A percentile compares a stretch with the other conserved stretches of the same genome.
Conservation (phyloP, 2,797 vertebrate genomes). For the Myotis planiceps region DNA sequence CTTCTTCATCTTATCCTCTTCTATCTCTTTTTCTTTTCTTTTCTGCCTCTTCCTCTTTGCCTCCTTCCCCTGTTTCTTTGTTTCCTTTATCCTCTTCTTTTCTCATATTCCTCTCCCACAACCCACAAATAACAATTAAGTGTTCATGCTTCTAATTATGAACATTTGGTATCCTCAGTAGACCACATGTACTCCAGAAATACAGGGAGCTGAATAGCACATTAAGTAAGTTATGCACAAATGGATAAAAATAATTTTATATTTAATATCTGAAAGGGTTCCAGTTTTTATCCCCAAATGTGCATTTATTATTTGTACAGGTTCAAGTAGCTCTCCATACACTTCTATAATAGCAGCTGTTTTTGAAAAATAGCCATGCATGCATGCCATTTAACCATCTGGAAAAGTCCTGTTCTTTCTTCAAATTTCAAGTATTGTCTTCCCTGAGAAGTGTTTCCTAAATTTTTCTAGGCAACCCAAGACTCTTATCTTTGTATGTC, state of each 20-base stretch:
- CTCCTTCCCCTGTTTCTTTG: neutral
- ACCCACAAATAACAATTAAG: neutral
- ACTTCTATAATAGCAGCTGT: neutral
- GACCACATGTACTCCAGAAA: neutral
- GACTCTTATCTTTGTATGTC: neutral
- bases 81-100: neutral
- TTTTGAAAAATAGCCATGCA: neutral
- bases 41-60: neutral
- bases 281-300: neutral
- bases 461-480: neutral
- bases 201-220: neutral
- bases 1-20: neutral
- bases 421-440: slow-evolving; percentile 43
- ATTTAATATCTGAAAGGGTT: neutral
- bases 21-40: neutral
- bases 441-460: neutral
- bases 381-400: neutral
- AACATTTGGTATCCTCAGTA: slow-evolving; percentile 30
- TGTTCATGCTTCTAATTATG: neutral
- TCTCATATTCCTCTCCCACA: neutral
- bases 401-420: slow-evolving; percentile 10
- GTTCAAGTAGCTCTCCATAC: neutral
- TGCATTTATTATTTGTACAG: slow-evolving; percentile 15
- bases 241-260: slow-evolving; percentile 24
- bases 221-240: neutral